These are phyloP conservation scores for Drosophila silvestris DNA, from an alignment of 2,888 invertebrate species.

Conservation along the genomic window DNA sequence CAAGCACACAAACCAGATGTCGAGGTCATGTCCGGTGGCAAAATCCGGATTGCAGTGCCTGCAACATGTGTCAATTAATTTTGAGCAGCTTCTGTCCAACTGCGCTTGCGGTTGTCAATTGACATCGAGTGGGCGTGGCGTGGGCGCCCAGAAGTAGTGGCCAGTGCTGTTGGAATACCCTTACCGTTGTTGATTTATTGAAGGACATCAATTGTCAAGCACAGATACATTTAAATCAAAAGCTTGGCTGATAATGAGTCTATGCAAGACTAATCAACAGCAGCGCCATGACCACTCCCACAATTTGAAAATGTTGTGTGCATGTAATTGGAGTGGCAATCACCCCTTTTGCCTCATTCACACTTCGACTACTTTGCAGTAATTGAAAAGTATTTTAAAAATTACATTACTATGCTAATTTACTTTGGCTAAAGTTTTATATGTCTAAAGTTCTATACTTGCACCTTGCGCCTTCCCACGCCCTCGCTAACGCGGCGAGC, in stretches of 20 bases:
- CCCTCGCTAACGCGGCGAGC: slow-evolving; percentile 7
- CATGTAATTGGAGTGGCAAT: neutral
- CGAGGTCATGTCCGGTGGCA: slow-evolving; percentile 14
- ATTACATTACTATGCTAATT: slow-evolving; percentile 31
- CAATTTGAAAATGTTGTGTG: neutral
- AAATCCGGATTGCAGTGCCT: slow-evolving; percentile 33
- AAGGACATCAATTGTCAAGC: slow-evolving; percentile 12
- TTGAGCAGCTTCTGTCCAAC: slow-evolving; percentile 22
- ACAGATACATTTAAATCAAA: neutral
- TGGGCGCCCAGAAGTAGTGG: too few species aligned
- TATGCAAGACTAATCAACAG: neutral
- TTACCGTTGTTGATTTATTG: neutral
- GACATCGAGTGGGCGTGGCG: neutral
- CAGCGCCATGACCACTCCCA: neutral
- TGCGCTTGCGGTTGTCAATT: slow-evolving; percentile 8
- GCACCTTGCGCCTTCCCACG: slow-evolving; percentile 10
- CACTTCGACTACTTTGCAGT: neutral
- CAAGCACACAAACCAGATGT: slow-evolving; percentile 43
- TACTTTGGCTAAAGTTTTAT: slow-evolving; percentile 35
- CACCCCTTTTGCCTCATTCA: neutral
- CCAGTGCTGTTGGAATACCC: neutral
- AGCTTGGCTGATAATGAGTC: neutral
- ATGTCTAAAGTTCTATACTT: neutral
- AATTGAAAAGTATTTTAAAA: neutral
- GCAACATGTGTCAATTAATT: slow-evolving; percentile 72